Evolutionary conservation across 2,113 vertebrate species (phyloP), one percentile per base, ranked within the genome.

Genomic region (Solea solea): DNA sequence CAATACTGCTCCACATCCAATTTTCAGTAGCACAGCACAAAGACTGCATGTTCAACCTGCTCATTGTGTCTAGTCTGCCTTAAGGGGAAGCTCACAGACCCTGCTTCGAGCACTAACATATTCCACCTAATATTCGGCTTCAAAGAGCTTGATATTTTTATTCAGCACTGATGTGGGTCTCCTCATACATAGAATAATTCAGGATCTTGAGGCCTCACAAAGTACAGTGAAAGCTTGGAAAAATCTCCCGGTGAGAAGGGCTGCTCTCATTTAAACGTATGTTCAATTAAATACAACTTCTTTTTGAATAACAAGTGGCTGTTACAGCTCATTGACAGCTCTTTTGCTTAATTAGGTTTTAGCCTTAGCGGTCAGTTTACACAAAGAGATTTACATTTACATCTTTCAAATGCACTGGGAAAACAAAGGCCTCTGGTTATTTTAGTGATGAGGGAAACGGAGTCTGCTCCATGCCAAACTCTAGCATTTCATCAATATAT

Each of bases 241-340:
- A 60, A 40, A 61, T 71, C 50, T 51, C 46, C 57, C 5, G 28
- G 51, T 28, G 40, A 44, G 39, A 16, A 40, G 1, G 6, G 34
- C 52, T 60, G 61, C 48, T 58, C 27, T 55, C 64, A 64, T 51
- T 69, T 44, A 63, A 76, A 72, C 46, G 34, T 67, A 3, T 51
- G 49, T 61, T 59, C 44, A 70, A 50, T 74, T 53, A 64, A 74
- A 59, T 21, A 27, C 10, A 25, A 12, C 51, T 50, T 11, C 8
- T 62, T 57, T 21, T 41, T 67, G 44, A 76, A 76, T 67, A 46
- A 41, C 62, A 58, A 68, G 51, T 50, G 41, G 48, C 41, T 59
- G 16, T 13, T 52, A 44, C 12, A 39, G 2, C 69, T 42, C 15
- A 42, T n/a, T 48, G 40, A 58, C 45, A 34, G 48, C 56, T 44